These are phyloP conservation scores for Melinaea marsaeus DNA, from an alignment of 2,888 invertebrate genomes.

Conservation along the genomic window DNA sequence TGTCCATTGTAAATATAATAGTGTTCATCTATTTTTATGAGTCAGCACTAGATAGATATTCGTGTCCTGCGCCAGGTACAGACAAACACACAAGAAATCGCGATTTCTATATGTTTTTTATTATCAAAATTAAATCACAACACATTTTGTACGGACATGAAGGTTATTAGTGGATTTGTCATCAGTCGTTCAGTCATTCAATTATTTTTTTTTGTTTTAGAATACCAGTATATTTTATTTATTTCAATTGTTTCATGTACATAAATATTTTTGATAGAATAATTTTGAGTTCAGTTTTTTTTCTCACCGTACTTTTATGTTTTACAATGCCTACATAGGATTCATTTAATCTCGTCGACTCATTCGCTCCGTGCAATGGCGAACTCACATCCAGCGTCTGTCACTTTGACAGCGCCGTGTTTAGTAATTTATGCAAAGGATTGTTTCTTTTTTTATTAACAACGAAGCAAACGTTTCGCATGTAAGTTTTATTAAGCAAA, in stretches of 20 bases:
- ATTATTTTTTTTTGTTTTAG: too few species aligned
- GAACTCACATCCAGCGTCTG: constrained; percentile 2
- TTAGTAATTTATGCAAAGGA: constrained; percentile 8
- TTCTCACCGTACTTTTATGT: background rate
- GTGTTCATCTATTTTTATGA: constrained; percentile 21
- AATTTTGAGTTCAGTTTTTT: background rate
- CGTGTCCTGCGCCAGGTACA: constrained; percentile 16
- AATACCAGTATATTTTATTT: too few species aligned
- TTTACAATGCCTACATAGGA: constrained; percentile 14
- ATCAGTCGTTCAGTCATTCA: too few species aligned
- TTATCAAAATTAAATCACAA: too few species aligned
- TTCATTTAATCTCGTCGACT: constrained; percentile 23
- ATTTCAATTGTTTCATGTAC: too few species aligned
- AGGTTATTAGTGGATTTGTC: too few species aligned
- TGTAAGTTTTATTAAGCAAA: background rate
- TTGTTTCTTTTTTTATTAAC: background rate
- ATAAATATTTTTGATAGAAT: too few species aligned
- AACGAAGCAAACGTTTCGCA: background rate
- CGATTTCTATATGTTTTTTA: too few species aligned
- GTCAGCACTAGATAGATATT: constrained; percentile 14
- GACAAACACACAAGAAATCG: background rate
- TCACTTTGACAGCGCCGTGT: background rate
- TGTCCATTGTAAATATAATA: constrained; percentile 15
- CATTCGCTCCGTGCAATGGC: constrained; percentile 17
- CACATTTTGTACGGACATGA: too few species aligned